Percentiles rank a stretch among this genome's conserved stretches.
Conservation (phyloP, 2,113 vertebrate genomes). For the Symphodus melops region DNA sequence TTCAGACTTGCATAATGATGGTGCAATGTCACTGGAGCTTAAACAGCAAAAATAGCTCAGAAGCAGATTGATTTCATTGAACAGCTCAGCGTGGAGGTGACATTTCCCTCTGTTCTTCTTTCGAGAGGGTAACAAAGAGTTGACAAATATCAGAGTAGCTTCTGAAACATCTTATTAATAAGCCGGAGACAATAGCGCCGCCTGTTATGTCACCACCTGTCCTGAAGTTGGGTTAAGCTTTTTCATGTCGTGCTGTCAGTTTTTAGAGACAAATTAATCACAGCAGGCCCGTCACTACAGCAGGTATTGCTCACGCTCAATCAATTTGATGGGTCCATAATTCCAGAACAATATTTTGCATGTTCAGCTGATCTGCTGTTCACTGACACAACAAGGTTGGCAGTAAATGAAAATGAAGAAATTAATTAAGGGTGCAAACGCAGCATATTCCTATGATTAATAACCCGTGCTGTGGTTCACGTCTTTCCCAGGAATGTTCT, state of each 20-base stretch:
- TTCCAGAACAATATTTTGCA: not conserved
- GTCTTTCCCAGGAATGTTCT: not conserved
- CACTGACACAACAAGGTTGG: not conserved
- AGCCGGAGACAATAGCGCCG: not conserved
- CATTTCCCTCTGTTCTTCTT: conserved; percentile 43
- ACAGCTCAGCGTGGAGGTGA: conserved; percentile 36
- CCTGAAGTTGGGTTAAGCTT: conserved; percentile 3
- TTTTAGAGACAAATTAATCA: not conserved
- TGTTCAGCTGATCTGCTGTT: not conserved
- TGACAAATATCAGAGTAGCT: conserved; percentile 29
- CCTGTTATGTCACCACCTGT: not conserved
- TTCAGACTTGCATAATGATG: conserved; percentile 42
- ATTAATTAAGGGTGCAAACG: not conserved
- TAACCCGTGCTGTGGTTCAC: not conserved
- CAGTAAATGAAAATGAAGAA: not conserved
- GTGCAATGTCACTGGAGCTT: conserved; percentile 46
- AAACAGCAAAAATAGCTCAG: conserved; percentile 34
- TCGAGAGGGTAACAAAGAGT: conserved; percentile 24
- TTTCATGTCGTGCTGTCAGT: conserved; percentile 7
- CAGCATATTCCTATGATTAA: not conserved
- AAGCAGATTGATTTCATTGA: conserved; percentile 46
- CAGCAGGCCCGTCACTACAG: not conserved
- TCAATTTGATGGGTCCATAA: not conserved
- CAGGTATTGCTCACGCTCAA: too few relatives aligned
- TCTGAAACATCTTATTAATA: conserved; percentile 8